Evolutionary conservation across 2,113 vertebrate species (phyloP), one percentile per base, ranked within the genome.

Genomic region (Phalacrocorax pelagicus): DNA sequence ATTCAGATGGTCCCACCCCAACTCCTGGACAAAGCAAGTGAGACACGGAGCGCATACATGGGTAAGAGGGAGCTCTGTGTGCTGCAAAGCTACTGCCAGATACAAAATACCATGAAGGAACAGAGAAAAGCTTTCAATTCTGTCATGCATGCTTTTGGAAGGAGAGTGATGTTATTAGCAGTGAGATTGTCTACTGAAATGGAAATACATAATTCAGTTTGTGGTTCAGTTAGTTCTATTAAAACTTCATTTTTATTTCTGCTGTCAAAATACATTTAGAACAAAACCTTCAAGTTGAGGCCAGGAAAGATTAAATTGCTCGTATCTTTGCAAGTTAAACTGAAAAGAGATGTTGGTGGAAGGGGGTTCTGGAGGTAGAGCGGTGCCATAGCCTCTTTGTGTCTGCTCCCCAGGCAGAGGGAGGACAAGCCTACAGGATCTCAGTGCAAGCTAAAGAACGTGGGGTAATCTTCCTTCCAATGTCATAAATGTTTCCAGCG

Each of bases 201-300:
- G 92, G 91, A 92, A 97, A 95, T 94, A 92, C 87, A 90, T 97
- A 94, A 96, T 97, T 95, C 94, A 95, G 91, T 97, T 96, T 96
- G 94, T 94, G 94, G 88, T 94, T 97, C 91, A 51, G 86, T 95
- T 97, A 94, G 89, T 95, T 91, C 94, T 95, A 74, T 94, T 95
- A 95, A 97, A 97, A 96, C 62, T 95, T 91, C 12, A 63, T 90
- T 95, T 96, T 96, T 94, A 92, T 95, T 96, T 95, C 74, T 92
- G 73, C 94, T 96, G 97, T 96, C 95, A 95, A 88, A 96, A 94
- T 92, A 88, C 62, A 89, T 97, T 95, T 92, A 59, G 95, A 87
- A 85, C 20, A 86, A 95, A 96, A 95, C 51, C 74, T 73, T 95
- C 51, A 92, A 94, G 84, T 58, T 2, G 8, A 95, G 94, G 66